Evolutionary conservation across 2,888 invertebrate genomes (phyloP).

Genomic region (Latheticus oryzae): DNA sequence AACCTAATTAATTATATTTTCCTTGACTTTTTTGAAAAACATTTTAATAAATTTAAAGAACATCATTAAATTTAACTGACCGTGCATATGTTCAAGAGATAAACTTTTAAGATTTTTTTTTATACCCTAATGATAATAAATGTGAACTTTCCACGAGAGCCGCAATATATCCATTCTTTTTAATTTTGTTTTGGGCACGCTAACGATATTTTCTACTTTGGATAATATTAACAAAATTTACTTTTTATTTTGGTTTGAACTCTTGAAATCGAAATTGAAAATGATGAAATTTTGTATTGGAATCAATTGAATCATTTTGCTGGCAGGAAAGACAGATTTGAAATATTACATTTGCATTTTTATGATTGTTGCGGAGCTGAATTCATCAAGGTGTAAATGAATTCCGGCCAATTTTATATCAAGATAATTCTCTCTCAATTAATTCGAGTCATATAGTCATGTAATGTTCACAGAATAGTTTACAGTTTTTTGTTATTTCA

Average conservation of each 20-base stretch:
- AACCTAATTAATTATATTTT: slow-evolving; percentile 11
- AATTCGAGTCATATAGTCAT: too few relatives aligned
- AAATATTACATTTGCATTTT: slow-evolving; percentile 23
- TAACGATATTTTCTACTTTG: background rate
- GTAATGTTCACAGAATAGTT: too few relatives aligned
- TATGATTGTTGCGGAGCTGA: background rate
- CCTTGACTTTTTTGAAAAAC: background rate
- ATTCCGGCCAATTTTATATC: too few relatives aligned
- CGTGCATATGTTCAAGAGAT: background rate
- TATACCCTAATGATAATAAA: slow-evolving; percentile 19
- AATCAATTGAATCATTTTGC: slow-evolving; percentile 12
- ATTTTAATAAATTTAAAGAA: background rate
- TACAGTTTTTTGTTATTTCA: too few relatives aligned
- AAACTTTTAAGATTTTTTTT: too few relatives aligned
- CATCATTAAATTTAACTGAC: slow-evolving; percentile 7
- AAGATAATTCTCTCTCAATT: too few relatives aligned
- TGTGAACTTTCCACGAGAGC: background rate
- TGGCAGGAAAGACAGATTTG: background rate
- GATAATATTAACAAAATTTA: too few relatives aligned
- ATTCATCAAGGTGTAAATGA: background rate
- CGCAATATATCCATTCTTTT: slow-evolving; percentile 7
- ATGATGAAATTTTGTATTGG: slow-evolving; percentile 10
- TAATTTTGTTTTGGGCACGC: slow-evolving; percentile 1
- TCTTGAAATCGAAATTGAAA: too few relatives aligned
- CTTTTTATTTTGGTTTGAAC: too few relatives aligned